Evolutionary conservation across 2,113 vertebrate genomes (phyloP), one percentile per base, ranked within the genome.

Genomic region (Chaetodon trifascialis): DNA sequence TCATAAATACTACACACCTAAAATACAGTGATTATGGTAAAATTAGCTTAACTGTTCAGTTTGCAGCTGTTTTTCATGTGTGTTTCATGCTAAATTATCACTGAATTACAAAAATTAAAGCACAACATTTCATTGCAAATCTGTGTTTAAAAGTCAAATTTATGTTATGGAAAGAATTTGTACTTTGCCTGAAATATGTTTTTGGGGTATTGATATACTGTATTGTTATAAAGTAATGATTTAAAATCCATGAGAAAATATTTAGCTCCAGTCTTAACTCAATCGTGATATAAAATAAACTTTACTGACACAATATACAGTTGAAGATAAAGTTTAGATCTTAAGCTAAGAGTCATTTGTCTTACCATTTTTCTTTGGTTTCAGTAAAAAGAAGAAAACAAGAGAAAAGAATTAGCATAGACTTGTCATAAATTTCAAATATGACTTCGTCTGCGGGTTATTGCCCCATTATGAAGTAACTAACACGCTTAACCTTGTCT

Each of bases 391-490:
- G 42, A 21, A 52, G 9, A 58, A 56, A 30, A 38, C 0, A 34
- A 16, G 30, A 40, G 9, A 58, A 56, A 30, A 1, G 23, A 16
- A 8, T 51, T 14, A 19, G 36, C 25, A 7, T 2, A 51, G 17
- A 69, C 38, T 60, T 73, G 55, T 63, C 25, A 23, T 79, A 56
- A 9, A n/a, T 65, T 65, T 69, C 19, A 71, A 79, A 76, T 51
- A 23, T 46, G 11, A 52, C 51, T 73, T 54, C 74, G 19, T 68
- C 40, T 65, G n/a, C 30, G 12, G 47, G 34, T 80, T 80, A 66
- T 73, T 62, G 4, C 40, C 23, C 23, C 54, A 49, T 76, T 65
- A 82, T 42, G 25, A 70, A 56, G 36, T 38, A 71, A 46, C 21
- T 52, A 78, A 72, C 73, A 38, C 62, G 46, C 25, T 71, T 68